phyloP scores from a whole-genome alignment of 2,888 invertebrate species.

The Caenorhabditis sp. region DNA sequence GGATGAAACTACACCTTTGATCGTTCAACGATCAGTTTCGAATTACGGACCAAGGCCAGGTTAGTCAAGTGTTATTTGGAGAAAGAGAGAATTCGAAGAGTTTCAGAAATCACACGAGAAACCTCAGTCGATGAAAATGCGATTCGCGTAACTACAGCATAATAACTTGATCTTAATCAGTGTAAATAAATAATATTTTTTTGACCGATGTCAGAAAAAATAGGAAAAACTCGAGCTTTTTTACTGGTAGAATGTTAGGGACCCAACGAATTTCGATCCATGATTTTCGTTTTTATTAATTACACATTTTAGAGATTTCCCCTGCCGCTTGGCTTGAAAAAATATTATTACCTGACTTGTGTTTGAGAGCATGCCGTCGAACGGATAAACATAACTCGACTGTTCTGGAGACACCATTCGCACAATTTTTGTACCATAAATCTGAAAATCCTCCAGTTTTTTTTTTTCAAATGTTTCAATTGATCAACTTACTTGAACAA shows the following conservation, averaged over 20 bases:
- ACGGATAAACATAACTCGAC: constrained; percentile 78
- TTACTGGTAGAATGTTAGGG: no score
- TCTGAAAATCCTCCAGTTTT: constrained; percentile 64
- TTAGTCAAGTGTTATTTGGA: neutral
- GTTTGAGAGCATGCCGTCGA: constrained; percentile 82
- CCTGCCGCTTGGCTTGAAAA: no score
- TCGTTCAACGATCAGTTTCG: constrained; percentile 3
- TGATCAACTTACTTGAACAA: constrained; percentile 59
- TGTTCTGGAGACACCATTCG: constrained; percentile 82
- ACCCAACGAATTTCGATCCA: no score
- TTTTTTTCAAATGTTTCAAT: constrained; percentile 27
- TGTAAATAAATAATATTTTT: neutral
- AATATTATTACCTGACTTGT: constrained; percentile 79
- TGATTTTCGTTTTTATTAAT: no score
- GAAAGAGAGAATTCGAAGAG: neutral
- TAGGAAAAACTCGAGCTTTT: no score
- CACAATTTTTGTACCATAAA: constrained; percentile 86
- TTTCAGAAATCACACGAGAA: neutral
- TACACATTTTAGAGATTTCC: neutral
- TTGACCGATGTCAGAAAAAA: no score
- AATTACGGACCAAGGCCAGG: neutral
- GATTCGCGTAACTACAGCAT: neutral
- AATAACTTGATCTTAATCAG: neutral
- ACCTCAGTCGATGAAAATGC: neutral
- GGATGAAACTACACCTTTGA: constrained; percentile 23